Conservation (phyloP, 2,797 vertebrate species). For the Picus viridis region DNA sequence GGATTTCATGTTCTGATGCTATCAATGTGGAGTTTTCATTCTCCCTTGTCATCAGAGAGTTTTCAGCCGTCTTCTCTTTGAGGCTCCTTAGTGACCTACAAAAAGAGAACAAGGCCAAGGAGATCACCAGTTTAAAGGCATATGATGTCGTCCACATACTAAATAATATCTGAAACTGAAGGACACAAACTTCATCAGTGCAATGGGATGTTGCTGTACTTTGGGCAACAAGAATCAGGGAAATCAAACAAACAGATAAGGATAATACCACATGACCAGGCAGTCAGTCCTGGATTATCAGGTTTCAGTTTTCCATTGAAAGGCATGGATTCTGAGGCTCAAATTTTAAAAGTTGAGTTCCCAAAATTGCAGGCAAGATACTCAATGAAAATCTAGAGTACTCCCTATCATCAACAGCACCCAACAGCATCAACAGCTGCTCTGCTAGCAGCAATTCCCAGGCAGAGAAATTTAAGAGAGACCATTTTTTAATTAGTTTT, state of each 20-base stretch:
- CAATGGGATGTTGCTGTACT: neutral
- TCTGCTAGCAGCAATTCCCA: neutral
- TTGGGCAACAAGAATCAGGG: neutral
- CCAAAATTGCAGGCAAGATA: neutral
- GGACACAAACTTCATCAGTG: neutral
- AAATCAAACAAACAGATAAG: neutral
- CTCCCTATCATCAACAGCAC: neutral
- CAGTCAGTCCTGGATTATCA: neutral
- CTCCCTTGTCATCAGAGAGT: neutral
- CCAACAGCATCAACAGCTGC: neutral
- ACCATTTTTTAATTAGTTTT: neutral
- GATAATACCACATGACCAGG: neutral
- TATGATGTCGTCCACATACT: neutral
- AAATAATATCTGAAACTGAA: neutral
- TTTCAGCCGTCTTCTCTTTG: neutral
- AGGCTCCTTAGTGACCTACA: neutral
- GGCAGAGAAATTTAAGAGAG: neutral
- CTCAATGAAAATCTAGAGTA: neutral
- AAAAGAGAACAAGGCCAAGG: neutral
- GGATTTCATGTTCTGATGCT: neutral
- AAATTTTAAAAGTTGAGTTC: neutral
- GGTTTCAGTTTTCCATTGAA: neutral
- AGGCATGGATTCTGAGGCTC: neutral
- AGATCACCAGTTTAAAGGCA: neutral
- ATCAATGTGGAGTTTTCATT: neutral